Conservation (phyloP, 2,113 vertebrate genomes). For the Shinisaurus crocodilurus region DNA sequence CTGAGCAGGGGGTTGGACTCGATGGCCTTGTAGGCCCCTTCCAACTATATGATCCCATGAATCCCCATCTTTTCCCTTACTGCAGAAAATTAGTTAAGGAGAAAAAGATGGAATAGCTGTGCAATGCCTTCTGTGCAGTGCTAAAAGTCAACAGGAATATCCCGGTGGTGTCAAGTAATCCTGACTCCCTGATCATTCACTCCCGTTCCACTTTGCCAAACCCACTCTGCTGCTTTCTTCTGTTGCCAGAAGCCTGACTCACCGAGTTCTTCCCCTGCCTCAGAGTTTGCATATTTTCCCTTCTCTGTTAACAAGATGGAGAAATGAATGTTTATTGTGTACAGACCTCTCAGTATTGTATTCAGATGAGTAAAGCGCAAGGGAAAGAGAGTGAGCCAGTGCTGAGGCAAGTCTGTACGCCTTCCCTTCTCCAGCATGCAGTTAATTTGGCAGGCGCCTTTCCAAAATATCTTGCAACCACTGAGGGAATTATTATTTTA, state of each 20-base stretch:
- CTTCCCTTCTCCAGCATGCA: constrained; percentile 36
- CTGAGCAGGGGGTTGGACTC: too few species aligned
- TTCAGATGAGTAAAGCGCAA: constrained; percentile 4
- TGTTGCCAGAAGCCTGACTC: constrained; percentile 55
- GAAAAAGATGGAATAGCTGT: too few species aligned
- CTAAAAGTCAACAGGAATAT: constrained; percentile 12
- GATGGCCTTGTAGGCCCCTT: too few species aligned
- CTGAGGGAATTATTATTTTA: not conserved
- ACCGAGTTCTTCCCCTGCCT: not conserved
- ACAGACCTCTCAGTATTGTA: constrained; percentile 12
- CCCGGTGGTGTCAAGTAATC: constrained; percentile 44
- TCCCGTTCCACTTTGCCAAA: constrained; percentile 24
- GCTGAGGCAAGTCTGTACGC: not conserved
- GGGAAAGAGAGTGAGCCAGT: not conserved
- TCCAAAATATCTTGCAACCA: constrained; percentile 51
- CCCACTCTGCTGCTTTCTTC: constrained; percentile 47
- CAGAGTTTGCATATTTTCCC: not conserved
- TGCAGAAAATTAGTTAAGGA: too few species aligned
- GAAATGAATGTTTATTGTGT: not conserved
- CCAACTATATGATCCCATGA: too few species aligned
- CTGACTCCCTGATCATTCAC: not conserved
- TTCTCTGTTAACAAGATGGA: not conserved
- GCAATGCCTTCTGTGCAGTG: too few species aligned
- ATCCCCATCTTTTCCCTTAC: too few species aligned
- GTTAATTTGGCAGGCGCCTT: constrained; percentile 18